Evolutionary conservation across 1,140 invertebrate genomes (phyloP), one percentile per base, ranked within the genome.

Genomic region (Cotesia typhae): DNA sequence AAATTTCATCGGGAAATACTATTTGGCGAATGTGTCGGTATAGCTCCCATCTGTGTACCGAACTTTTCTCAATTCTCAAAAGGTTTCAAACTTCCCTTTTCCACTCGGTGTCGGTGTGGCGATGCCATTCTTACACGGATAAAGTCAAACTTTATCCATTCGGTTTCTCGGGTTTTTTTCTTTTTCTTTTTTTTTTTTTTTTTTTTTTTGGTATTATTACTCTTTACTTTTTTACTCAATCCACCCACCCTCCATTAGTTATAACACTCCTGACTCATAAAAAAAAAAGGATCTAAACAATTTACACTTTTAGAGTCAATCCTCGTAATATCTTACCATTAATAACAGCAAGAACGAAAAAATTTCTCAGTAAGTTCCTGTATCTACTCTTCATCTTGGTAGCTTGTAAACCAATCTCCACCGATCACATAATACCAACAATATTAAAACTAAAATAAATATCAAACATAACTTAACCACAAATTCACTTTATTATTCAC

Each of bases 91-190:
- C 35, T 68, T 69, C 41, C 9, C 57, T 59, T 9, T 7, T 59
- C 17, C 20, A 59, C 57, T 17, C 3, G 28, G 37, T 4, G 28
- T 67, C 51, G 38, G 35, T 28, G 55, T 68, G 51, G 6, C 38
- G 35, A n/a, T 37, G 17, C 20, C n/a, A 51, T 38, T 70, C 68
- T 36, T 20, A 59, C 17, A 63, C 47, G 36, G 59, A 59, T 70
- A 70, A 70, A 70, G 68, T 47, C 68, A 52, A 70, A 70, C 57
- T 70, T 70, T 70, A 38, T 61, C 55, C 57, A 69, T 60, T 69
- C 67, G 37, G 41, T 38, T 60, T 60, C 67, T 38, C 52, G 28
- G 3, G 2, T 28, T 28, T 28, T 28, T 28, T 28, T 28, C 0
- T 0, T 14, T 14, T 14, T 14, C 3, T 47, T 47, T 47, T 47